These are phyloP conservation scores for Microcebus lehilahytsara DNA, from an alignment of 2,113 vertebrate genomes.

Conservation along the genomic window DNA sequence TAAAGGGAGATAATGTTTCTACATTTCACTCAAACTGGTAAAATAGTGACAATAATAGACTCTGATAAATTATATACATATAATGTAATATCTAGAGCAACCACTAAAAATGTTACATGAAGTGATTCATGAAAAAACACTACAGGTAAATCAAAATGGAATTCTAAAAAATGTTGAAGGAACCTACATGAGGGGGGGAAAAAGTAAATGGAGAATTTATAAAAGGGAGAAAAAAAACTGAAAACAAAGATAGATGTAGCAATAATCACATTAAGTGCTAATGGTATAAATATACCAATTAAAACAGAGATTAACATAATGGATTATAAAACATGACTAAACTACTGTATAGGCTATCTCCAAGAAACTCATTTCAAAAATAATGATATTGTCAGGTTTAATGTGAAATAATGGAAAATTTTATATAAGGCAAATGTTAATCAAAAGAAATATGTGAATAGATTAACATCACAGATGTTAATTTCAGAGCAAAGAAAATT, in stretches of 20 bases:
- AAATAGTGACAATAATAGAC: not conserved
- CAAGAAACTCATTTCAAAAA: not conserved
- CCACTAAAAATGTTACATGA: not conserved
- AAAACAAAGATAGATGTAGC: not conserved
- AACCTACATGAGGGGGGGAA: not conserved
- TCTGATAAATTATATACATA: not conserved
- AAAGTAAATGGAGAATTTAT: not conserved
- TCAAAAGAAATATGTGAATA: not conserved
- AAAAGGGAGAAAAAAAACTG: not conserved
- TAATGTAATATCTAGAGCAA: not conserved
- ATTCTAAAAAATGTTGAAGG: not conserved
- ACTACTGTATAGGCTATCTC: not conserved
- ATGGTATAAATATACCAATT: not conserved
- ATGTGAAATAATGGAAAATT: not conserved
- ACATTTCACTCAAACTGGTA: not conserved
- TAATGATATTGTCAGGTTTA: not conserved
- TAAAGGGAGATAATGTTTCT: not conserved
- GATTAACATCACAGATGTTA: not conserved
- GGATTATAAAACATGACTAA: not conserved
- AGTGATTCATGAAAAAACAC: not conserved
- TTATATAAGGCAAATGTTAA: not conserved
- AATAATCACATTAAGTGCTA: not conserved
- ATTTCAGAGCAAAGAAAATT: not conserved
- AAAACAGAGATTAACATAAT: not conserved
- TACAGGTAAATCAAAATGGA: not conserved